Evolutionary conservation across 2,888 invertebrate species (phyloP).

Genomic region (Dromius quadrimaculatus): DNA sequence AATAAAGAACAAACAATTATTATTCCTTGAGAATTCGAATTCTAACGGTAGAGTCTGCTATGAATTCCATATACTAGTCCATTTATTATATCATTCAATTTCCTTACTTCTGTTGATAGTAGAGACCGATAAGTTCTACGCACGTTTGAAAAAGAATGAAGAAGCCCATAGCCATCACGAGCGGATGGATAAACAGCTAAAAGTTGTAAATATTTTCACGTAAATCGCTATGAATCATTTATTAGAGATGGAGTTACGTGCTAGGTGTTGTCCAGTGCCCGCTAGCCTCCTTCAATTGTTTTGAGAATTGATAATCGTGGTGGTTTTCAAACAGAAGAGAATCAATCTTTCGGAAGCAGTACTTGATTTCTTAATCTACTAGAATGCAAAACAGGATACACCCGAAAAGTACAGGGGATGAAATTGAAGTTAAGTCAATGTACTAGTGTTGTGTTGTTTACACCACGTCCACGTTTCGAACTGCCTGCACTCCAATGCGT

Average conservation of each 20-base stretch:
- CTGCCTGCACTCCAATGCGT: no score
- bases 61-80: no score
- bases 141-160: not conserved
- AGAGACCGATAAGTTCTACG: not conserved
- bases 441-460: constrained; percentile 2
- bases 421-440: no score
- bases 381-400: no score
- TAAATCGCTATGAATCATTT: constrained; percentile 1
- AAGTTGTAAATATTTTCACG: constrained; percentile 1
- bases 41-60: no score
- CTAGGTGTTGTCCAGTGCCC: not conserved
- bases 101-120: not conserved
- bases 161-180: constrained; percentile 4
- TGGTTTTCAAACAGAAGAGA: not conserved
- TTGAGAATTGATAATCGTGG: not conserved
- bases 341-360: no score
- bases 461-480: not conserved
- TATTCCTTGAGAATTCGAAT: no score
- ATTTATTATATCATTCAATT: no score
- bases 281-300: not conserved
- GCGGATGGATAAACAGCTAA: not conserved
- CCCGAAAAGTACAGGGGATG: no score
- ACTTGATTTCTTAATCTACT: no score
- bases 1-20: no score
- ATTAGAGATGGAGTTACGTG: not conserved